Percentiles rank a stretch among this genome's conserved stretches.
phyloP scores from a whole-genome alignment of 2,888 invertebrate genomes.

The Lutraria lutraria region DNA sequence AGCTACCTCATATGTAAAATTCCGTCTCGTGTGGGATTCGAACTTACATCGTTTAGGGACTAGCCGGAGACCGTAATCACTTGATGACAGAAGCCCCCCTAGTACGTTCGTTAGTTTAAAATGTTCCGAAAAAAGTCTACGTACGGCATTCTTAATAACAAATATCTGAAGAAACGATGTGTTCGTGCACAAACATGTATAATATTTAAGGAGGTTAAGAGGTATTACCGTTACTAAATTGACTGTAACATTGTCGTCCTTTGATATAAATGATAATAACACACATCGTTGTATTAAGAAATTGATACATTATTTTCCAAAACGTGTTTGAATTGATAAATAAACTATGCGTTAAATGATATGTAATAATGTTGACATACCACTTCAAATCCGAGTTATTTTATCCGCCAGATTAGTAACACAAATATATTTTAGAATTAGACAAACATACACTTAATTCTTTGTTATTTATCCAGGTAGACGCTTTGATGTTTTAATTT shows the following conservation, averaged over 20 bases:
- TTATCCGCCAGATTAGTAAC: background rate
- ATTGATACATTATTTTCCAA: background rate
- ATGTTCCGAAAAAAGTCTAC: background rate
- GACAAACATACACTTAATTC: background rate
- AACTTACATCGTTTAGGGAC: no score
- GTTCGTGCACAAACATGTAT: background rate
- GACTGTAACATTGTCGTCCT: background rate
- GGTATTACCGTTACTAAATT: background rate
- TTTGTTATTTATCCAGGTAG: background rate
- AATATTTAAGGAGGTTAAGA: background rate
- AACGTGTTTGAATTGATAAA: background rate
- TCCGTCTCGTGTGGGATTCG: no score
- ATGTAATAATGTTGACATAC: background rate
- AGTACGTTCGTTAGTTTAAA: no score
- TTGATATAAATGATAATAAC: background rate
- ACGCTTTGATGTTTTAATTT: background rate
- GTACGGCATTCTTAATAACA: background rate
- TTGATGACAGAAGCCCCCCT: no score
- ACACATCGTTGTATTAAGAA: background rate
- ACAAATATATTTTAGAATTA: background rate
- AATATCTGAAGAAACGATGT: background rate
- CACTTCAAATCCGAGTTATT: slow-evolving; percentile 1
- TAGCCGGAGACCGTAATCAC: no score
- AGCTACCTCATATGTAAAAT: no score
- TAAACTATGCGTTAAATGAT: background rate